These are phyloP conservation scores for Drosophila rellima DNA, from an alignment of 2,888 invertebrate species.

Conservation along the genomic window DNA sequence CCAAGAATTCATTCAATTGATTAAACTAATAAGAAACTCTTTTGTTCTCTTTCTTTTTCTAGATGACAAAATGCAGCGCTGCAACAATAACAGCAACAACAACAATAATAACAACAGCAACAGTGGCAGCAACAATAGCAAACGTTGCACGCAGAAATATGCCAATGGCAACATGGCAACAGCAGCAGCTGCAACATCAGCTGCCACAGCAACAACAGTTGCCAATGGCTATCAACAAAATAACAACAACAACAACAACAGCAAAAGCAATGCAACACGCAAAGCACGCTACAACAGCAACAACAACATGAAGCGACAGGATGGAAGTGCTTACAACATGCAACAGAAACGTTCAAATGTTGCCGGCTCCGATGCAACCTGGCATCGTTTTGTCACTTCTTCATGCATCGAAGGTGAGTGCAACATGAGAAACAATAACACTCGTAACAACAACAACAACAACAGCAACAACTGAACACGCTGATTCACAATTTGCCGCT, in stretches of 20 bases:
- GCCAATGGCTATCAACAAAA: conserved; percentile 40
- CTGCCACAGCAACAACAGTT: conserved; percentile 19
- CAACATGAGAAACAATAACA: background rate
- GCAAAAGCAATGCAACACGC: conserved; percentile 30
- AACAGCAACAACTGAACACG: conserved; percentile 1
- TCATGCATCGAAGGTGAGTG: conserved; percentile 82
- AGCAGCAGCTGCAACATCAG: conserved; percentile 21
- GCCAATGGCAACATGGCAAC: conserved; percentile 42
- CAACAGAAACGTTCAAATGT: conserved; percentile 49
- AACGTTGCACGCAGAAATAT: conserved; percentile 54
- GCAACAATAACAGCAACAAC: conserved; percentile 27
- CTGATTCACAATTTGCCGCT: conserved; percentile 48
- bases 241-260: conserved; percentile 36
- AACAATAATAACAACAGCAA: conserved; percentile 21
- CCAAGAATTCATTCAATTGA: background rate
- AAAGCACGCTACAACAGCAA: conserved; percentile 53
- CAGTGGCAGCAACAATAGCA: conserved; percentile 10
- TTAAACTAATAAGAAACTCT: background rate
- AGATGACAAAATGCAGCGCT: conserved; percentile 74
- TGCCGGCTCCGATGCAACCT: conserved; percentile 63
- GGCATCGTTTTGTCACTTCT: conserved; percentile 71
- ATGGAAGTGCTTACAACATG: conserved; percentile 34
- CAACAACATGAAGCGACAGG: conserved; percentile 37
- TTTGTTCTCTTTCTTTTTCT: background rate
- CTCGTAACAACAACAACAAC: background rate